Percentiles rank a stretch among this genome's conserved stretches.
Evolutionary conservation across 2,888 invertebrate genomes (phyloP).

Genomic region (Parnassius orleans): DNA sequence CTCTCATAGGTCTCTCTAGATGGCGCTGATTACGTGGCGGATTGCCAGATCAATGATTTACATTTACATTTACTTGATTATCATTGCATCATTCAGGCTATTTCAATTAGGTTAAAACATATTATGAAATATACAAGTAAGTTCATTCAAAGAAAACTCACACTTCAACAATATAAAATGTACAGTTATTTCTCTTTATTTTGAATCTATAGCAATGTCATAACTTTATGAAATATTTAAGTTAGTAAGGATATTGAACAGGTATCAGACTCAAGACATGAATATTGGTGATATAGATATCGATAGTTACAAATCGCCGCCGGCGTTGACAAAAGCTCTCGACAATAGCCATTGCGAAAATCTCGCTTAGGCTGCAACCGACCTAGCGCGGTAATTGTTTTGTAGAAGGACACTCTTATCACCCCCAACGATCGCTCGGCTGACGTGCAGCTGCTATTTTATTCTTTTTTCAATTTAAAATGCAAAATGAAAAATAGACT

Average conservation of each 20-base stretch:
- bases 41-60: constrained; percentile 67
- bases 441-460: constrained; percentile 69
- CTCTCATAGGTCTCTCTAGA: constrained; percentile 72
- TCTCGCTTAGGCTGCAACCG: constrained; percentile 45
- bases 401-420: constrained; percentile 74
- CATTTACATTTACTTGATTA: constrained; percentile 28
- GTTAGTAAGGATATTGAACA: background rate
- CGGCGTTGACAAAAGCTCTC: constrained; percentile 50
- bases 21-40: constrained; percentile 70
- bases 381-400: constrained; percentile 70
- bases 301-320: constrained; percentile 44
- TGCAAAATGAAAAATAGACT: constrained; percentile 26
- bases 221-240: no score
- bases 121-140: no score
- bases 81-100: constrained; percentile 20
- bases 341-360: constrained; percentile 61
- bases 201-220: no score
- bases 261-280: constrained; percentile 26
- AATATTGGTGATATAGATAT: constrained; percentile 41
- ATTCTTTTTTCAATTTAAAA: constrained; percentile 41
- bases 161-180: no score
- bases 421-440: constrained; percentile 52
- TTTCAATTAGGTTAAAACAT: no score
- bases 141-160: no score
- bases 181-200: no score